Evolutionary conservation across 2,113 vertebrate genomes (phyloP).

Genomic region (Chionodraco myersi): DNA sequence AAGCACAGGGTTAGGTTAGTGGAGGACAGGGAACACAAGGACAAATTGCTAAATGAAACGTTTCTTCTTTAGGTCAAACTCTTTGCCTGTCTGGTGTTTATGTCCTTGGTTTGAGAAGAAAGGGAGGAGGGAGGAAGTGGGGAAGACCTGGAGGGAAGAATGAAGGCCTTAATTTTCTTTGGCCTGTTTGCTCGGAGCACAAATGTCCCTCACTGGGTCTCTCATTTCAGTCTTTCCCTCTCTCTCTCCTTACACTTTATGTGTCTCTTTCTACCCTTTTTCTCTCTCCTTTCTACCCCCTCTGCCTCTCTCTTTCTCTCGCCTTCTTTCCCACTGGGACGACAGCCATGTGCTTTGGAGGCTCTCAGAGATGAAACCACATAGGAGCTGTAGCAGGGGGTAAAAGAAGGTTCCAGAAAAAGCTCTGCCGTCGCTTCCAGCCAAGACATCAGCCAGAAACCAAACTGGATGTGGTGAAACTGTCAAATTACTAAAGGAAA

Average conservation of each 20-base stretch:
- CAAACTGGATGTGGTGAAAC: conserved; percentile 88
- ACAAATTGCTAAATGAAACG: conserved; percentile 81
- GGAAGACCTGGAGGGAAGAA: conserved; percentile 32
- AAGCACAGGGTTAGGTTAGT: conserved; percentile 70
- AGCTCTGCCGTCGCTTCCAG: conserved; percentile 67
- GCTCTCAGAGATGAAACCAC: conserved; percentile 79
- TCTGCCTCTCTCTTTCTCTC: conserved; percentile 23
- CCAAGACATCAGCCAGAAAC: conserved; percentile 82
- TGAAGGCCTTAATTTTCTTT: conserved; percentile 36
- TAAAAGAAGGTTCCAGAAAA: conserved; percentile 82
- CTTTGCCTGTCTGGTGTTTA: conserved; percentile 65
- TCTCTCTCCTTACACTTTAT: conserved; percentile 24
- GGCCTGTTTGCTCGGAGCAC: conserved; percentile 48
- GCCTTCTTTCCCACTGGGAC: conserved; percentile 72
- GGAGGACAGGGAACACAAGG: conserved; percentile 70
- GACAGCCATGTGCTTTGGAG: conserved; percentile 81
- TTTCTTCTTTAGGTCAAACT: conserved; percentile 68
- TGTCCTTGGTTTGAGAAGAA: conserved; percentile 46
- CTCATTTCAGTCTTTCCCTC: conserved; percentile 6
- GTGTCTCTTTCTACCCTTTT: conserved; percentile 10
- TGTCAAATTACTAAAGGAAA: conserved; percentile 87
- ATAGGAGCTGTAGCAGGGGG: conserved; percentile 81
- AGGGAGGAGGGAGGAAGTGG: conserved; percentile 25
- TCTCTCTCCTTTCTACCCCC: conserved; percentile 13
- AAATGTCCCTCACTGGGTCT: conserved; percentile 34